A percentile compares a stretch with the other conserved stretches of the same genome.
These are phyloP conservation scores for Octodonta nipae DNA, from an alignment of 2,888 invertebrate genomes.

Conservation along the genomic window DNA sequence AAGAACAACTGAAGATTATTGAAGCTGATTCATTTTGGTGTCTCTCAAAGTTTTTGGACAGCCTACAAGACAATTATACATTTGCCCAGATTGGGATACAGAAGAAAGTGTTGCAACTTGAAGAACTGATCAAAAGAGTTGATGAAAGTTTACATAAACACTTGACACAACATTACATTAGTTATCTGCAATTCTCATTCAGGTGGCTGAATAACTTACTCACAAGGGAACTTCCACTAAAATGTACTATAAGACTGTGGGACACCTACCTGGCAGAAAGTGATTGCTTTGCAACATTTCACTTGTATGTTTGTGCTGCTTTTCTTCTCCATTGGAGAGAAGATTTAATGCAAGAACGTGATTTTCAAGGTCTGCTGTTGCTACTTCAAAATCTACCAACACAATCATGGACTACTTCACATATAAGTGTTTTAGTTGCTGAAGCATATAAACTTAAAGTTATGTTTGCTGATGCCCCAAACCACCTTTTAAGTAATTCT, in stretches of 20 bases:
- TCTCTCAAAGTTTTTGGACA: slow-evolving; percentile 90
- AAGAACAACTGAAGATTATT: slow-evolving; percentile 69
- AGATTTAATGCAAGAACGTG: slow-evolving; percentile 74
- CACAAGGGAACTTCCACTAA: slow-evolving; percentile 89
- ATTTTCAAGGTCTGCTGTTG: slow-evolving; percentile 96
- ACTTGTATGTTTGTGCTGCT: slow-evolving; percentile 98
- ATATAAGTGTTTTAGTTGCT: slow-evolving; percentile 89
- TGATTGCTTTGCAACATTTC: slow-evolving; percentile 93
- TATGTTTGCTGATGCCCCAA: slow-evolving; percentile 94
- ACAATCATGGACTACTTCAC: slow-evolving; percentile 89
- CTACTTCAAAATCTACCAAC: slow-evolving; percentile 96
- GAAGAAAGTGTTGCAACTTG: slow-evolving; percentile 88
- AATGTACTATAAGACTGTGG: slow-evolving; percentile 95
- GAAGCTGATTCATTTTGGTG: slow-evolving; percentile 99
- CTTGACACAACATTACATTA: slow-evolving; percentile 81
- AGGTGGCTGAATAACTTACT: slow-evolving; percentile 99
- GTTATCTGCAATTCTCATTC: slow-evolving; percentile 98
- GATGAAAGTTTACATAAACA: slow-evolving; percentile 88
- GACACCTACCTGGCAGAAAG: slow-evolving; percentile 96
- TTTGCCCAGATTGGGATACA: slow-evolving; percentile 99
- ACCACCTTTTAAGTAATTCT: slow-evolving; percentile 55
- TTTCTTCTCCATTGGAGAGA: slow-evolving; percentile 90
- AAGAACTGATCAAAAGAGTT: slow-evolving; percentile 88
- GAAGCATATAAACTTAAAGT: slow-evolving; percentile 96
- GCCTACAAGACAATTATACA: slow-evolving; percentile 98